These are phyloP conservation scores for Fissipunctia ypsillon DNA, from an alignment of 2,888 invertebrate genomes.

Conservation along the genomic window DNA sequence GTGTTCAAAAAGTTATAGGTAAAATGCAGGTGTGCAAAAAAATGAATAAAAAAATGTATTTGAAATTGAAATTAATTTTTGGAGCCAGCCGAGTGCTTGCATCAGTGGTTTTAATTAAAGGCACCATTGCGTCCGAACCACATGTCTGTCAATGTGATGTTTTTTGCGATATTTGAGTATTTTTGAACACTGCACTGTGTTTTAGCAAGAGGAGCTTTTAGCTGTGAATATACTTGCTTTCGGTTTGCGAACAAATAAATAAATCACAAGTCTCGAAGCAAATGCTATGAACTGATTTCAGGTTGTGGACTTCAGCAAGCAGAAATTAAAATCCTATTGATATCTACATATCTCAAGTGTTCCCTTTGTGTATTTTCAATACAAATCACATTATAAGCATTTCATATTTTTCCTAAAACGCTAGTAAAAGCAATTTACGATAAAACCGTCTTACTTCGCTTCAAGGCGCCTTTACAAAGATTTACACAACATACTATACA, in stretches of 20 bases:
- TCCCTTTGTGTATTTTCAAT: not conserved
- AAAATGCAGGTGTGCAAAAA: not conserved
- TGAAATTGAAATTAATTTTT: conserved; percentile 30
- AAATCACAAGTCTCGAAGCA: not conserved
- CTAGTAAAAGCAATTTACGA: not conserved
- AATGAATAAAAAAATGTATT: not conserved
- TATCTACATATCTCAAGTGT: not conserved
- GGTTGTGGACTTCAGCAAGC: not conserved
- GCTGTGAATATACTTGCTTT: not conserved
- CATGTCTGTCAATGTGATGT: conserved; percentile 36
- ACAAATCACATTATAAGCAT: not conserved
- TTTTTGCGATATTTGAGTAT: conserved; percentile 18
- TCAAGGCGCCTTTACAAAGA: conserved; percentile 10
- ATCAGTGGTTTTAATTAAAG: conserved; percentile 60
- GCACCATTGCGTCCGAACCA: conserved; percentile 16
- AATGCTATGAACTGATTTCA: not conserved
- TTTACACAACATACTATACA: conserved; percentile 3
- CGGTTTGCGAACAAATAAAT: not conserved
- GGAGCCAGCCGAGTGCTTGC: conserved; percentile 27
- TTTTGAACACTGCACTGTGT: not conserved
- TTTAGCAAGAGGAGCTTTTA: not conserved
- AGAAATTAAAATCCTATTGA: not conserved
- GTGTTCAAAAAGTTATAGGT: not conserved
- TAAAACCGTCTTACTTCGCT: conserved; percentile 5
- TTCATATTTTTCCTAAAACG: not conserved